Evolutionary conservation across 2,888 invertebrate species (phyloP).

Genomic region (Hedychridium roseum): DNA sequence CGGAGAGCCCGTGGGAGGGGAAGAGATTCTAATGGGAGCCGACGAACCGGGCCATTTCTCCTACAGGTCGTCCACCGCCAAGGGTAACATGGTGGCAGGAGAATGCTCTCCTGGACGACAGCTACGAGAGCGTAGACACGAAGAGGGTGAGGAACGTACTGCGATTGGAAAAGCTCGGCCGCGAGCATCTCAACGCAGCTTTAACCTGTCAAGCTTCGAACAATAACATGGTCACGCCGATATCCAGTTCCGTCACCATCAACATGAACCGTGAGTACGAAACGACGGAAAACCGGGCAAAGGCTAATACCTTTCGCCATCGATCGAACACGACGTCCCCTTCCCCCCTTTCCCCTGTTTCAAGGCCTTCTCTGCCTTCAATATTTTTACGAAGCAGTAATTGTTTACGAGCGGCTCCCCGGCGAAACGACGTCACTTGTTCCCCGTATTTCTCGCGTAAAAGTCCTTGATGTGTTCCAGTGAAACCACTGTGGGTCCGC

Average conservation of each 20-base stretch:
- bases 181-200: conserved; percentile 73
- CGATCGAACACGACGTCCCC: neutral
- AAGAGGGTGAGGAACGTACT: conserved; percentile 76
- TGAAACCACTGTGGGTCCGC: conserved; percentile 76
- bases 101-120: conserved; percentile 75
- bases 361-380: neutral
- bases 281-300: no score
- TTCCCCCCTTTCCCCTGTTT: neutral
- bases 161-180: conserved; percentile 72
- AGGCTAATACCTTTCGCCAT: no score
- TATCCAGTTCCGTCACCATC: conserved; percentile 73
- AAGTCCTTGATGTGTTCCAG: no score
- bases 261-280: conserved; percentile 79
- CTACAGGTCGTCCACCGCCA: conserved; percentile 79
- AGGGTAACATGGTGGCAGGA: conserved; percentile 83
- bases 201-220: conserved; percentile 80
- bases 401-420: no score
- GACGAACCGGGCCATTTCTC: no score
- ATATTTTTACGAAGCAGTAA: no score
- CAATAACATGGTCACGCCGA: conserved; percentile 75
- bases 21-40: no score
- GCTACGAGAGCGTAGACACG: conserved; percentile 73
- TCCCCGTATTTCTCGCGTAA: no score
- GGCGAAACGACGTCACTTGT: no score
- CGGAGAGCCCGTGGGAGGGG: no score